Evolutionary conservation across 2,888 invertebrate genomes (phyloP), one percentile per base, ranked within the genome.

Genomic region (Sacculina carcini): DNA sequence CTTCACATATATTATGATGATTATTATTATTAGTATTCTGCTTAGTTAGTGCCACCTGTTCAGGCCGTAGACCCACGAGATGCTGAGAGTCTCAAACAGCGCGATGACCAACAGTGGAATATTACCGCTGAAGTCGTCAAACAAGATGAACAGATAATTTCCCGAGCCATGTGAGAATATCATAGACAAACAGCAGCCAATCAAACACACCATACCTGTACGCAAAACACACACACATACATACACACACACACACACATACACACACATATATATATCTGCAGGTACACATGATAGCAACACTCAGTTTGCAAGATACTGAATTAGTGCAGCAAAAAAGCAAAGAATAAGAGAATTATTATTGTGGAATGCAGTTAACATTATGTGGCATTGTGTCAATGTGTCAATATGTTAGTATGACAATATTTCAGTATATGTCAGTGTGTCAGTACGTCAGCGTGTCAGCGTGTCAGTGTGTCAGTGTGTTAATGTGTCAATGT

Each of bases 71-170:
- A 92, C 79, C 63, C 89, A 92, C n/a, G 87, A 75, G 12, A 92
- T 85, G 3, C 81, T 85, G 51, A 90, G 70, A 60, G 89, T 86
- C 67, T 92, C 90, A 62, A 78, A 89, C 59, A 92, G 78, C 1
- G 90, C 90, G 51, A 92, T 86, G 60, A 90, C 83, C 55, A 90
- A 71, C 58, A 90, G 68, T 0, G 87, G 87, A 60, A 90, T 86
- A 60, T 87, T 89, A 12, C 90, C 90, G 58, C 84, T 84, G 66
- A 86, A 90, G 70, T 82, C 83, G 62, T 92, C 90, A 65, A 90
- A 92, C 10, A 92, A 70, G 55, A 87, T 77, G 63, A 92, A 90
- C 36, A 90, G 78, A 62, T 92, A 92, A 65, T 83, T 90, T 23
- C 90, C 90, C 21, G 87, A 78, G 5, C 89, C 86, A 59, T 90